phyloP scores from a whole-genome alignment of 2,888 invertebrate genomes.

The Amorpha juglandis region DNA sequence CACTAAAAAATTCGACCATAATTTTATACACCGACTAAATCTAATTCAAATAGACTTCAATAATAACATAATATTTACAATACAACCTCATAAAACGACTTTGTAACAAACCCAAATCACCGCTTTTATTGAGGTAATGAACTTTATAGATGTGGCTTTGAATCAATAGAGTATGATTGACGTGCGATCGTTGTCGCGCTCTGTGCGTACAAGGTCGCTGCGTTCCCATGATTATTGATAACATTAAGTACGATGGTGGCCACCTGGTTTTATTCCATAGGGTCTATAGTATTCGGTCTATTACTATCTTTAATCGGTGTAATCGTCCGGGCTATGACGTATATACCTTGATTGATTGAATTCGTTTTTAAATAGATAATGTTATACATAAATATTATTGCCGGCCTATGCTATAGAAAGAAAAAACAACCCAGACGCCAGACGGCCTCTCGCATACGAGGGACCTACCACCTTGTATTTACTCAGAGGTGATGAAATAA shows the following conservation, averaged over 20 bases:
- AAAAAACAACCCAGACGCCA: too few relatives aligned
- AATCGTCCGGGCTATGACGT: too few relatives aligned
- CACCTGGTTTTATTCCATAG: not conserved
- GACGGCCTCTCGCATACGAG: too few relatives aligned
- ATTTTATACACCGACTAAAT: too few relatives aligned
- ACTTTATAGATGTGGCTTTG: conserved; percentile 79
- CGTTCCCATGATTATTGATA: conserved; percentile 49
- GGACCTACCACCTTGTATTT: too few relatives aligned
- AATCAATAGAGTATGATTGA: conserved; percentile 78
- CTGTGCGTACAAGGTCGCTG: conserved; percentile 61
- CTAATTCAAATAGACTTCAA: not conserved
- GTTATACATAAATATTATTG: not conserved
- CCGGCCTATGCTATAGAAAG: too few relatives aligned
- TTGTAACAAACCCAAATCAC: conserved; percentile 52
- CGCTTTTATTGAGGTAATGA: conserved; percentile 69
- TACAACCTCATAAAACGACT: not conserved
- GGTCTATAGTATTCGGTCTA: not conserved
- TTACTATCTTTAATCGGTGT: too few relatives aligned
- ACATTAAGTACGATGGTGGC: conserved; percentile 27
- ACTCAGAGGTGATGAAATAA: not conserved
- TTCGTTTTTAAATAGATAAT: too few relatives aligned
- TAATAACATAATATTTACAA: not conserved
- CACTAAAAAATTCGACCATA: too few relatives aligned
- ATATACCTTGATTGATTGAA: too few relatives aligned
- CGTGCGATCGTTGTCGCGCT: conserved; percentile 67